Conservation (phyloP, 2,888 invertebrate genomes). For the Synanthedon myopaeformis region DNA sequence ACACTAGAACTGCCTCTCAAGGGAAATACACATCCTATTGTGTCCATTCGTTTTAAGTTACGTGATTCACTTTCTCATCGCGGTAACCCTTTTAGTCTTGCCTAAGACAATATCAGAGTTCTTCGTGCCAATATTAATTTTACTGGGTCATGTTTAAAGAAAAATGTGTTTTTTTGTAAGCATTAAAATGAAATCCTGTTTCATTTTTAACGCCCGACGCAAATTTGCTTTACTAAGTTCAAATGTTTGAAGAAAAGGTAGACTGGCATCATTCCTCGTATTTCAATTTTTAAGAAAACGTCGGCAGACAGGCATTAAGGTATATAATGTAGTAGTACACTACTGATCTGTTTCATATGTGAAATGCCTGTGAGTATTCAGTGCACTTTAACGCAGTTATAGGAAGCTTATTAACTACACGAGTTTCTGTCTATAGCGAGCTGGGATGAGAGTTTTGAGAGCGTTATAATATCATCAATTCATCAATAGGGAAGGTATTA, state of each 20-base stretch:
- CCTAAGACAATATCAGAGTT: too few relatives aligned
- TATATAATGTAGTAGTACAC: too few relatives aligned
- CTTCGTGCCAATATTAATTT: not conserved
- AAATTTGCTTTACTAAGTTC: too few relatives aligned
- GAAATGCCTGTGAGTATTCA: constrained; percentile 9
- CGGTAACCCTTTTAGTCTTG: not conserved
- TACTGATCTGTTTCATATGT: too few relatives aligned
- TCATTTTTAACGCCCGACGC: too few relatives aligned
- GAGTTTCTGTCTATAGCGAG: constrained; percentile 14
- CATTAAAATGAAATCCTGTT: too few relatives aligned
- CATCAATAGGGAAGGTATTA: too few relatives aligned
- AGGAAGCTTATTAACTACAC: constrained; percentile 25
- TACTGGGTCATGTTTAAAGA: not conserved
- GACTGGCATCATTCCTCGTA: too few relatives aligned
- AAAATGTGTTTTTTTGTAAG: not conserved
- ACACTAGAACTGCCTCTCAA: not conserved
- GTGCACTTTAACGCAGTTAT: constrained; percentile 33
- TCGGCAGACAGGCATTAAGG: too few relatives aligned
- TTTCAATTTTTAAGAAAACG: too few relatives aligned
- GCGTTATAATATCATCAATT: not conserved
- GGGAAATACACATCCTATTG: not conserved
- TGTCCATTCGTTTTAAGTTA: not conserved
- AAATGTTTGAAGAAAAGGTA: too few relatives aligned
- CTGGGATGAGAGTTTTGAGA: not conserved
- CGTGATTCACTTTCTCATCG: not conserved